Evolutionary conservation across 2,888 invertebrate species (phyloP), one percentile per base, ranked within the genome.

Genomic region (Aleiodes testaceus): DNA sequence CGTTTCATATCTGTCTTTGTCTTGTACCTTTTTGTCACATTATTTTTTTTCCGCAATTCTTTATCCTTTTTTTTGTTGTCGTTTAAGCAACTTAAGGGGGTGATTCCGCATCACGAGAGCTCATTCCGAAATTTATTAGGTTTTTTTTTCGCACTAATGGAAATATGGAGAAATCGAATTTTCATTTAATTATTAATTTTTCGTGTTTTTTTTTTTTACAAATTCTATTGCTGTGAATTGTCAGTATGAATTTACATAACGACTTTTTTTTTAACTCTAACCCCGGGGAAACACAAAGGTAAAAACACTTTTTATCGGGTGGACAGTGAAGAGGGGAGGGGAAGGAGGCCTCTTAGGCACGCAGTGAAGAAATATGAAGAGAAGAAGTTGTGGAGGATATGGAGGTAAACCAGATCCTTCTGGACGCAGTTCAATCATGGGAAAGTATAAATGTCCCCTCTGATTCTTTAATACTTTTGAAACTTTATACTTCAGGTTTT

Each of bases 171-270:
- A 6, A 36, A 36, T 11, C 5, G 42, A 20, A 42, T 59, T 50
- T 59, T 59, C 26, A 5, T 59, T 4, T 16, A 16, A 16, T 14
- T 7, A 42, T 59, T 42, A 16, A 14, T n/a, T 59, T n/a, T 30
- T 59, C 14, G 36, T 49, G 14, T 67, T 72, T 53, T 68, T 72
- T 75, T 73, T 78, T 80, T 75, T 73, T 70, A 71, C 75, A 77
- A 36, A 36, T 79, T 77, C 74, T 74, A 59, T 59, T 59, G 70
- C 74, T 69, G 68, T 66, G 75, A 72, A 77, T 79, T 77, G 72
- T 76, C 75, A 77, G 30, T 59, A 75, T 75, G 73, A 80, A 83
- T 85, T 85, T 84, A 79, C 85, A 85, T 85, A 84, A 85, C 85
- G 80, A 81, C 85, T 85, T 84, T 84, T 85, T 84, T 79, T 83